Conservation (phyloP, 2,888 invertebrate species). For the Spicauda simplicius region DNA sequence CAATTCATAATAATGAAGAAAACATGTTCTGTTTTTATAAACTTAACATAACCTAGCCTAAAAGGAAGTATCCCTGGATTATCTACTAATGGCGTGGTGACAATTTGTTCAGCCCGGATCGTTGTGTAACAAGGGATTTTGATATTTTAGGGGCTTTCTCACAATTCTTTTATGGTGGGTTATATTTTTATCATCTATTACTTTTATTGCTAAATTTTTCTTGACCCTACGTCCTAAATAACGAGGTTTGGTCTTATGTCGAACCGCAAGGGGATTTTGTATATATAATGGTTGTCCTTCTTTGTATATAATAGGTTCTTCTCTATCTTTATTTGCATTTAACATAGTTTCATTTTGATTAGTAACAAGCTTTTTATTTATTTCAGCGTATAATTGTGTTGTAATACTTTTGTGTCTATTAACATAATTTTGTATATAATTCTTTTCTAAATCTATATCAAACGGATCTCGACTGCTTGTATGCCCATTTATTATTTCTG, state of each 20-base stretch:
- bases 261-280: slow-evolving; percentile 1
- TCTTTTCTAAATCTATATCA: slow-evolving; percentile 1
- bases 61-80: slow-evolving; percentile 1
- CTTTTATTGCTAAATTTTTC: background rate
- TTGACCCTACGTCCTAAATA: slow-evolving; percentile 5
- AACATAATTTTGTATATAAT: background rate
- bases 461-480: slow-evolving; percentile 3
- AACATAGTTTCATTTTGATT: too few relatives aligned
- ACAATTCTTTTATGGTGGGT: background rate
- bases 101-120: slow-evolving; percentile 9
- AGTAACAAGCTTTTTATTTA: background rate
- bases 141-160: background rate
- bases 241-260: slow-evolving; percentile 5
- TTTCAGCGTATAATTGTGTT: background rate
- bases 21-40: slow-evolving; percentile 7
- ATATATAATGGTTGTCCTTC: too few relatives aligned
- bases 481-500: background rate
- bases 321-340: too few relatives aligned
- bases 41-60: slow-evolving; percentile 8
- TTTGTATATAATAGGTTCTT: too few relatives aligned
- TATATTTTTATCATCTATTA: background rate
- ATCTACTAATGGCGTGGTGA: background rate
- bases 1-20: background rate
- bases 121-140: slow-evolving; percentile 8
- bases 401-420: slow-evolving; percentile 5